phyloP scores from a whole-genome alignment of 2,113 vertebrate species.

The Cyprinus carpio region DNA sequence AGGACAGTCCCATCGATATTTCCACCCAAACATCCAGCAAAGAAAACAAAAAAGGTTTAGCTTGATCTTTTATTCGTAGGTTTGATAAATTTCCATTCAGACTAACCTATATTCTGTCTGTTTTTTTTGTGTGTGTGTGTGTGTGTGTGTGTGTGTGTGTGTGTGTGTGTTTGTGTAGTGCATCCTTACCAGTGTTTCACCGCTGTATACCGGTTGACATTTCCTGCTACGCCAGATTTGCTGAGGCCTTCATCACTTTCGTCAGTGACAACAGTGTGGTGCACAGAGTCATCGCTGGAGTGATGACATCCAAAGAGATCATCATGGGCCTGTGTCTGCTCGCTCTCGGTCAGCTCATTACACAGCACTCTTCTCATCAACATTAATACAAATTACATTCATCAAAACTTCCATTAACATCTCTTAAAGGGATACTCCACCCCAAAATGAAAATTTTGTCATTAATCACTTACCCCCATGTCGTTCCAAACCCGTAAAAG shows the following conservation, averaged over 20 bases:
- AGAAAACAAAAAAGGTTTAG: background rate
- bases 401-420: background rate
- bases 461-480: too few species aligned
- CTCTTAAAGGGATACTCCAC: too few species aligned
- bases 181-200: slow-evolving; percentile 88
- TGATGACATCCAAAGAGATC: slow-evolving; percentile 99
- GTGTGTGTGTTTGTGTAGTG: too few species aligned
- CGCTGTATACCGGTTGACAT: slow-evolving; percentile 92
- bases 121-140: too few species aligned
- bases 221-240: slow-evolving; percentile 91
- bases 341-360: slow-evolving; percentile 84
- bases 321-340: slow-evolving; percentile 97
- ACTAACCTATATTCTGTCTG: background rate
- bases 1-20: background rate
- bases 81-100: too few species aligned
- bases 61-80: background rate
- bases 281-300: slow-evolving; percentile 90
- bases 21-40: background rate
- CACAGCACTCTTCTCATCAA: background rate
- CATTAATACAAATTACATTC: background rate
- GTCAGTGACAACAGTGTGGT: slow-evolving; percentile 94
- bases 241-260: slow-evolving; percentile 90
- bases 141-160: too few species aligned
- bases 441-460: too few species aligned
- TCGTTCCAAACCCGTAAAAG: too few species aligned